phyloP scores from a whole-genome alignment of 1,140 invertebrate species.

The Drosophila simulans region DNA sequence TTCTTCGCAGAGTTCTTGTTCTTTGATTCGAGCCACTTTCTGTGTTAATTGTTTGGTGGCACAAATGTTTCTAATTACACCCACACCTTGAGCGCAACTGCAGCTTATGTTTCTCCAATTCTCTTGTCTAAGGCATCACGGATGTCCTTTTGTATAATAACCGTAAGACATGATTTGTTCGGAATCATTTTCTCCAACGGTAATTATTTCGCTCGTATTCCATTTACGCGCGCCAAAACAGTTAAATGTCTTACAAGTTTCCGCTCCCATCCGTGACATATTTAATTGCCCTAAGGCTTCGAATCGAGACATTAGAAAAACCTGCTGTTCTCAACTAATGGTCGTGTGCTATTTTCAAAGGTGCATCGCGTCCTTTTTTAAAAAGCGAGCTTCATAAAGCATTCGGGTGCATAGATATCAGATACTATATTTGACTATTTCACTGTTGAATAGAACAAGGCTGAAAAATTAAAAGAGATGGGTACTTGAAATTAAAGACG shows the following conservation, averaged over 20 bases:
- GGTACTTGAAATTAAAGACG: no score
- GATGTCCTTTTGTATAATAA: conserved; percentile 73
- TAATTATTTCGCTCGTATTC: conserved; percentile 61
- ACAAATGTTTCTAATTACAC: conserved; percentile 79
- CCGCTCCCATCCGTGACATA: conserved; percentile 22
- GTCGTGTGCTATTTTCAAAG: conserved; percentile 20
- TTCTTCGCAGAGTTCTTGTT: conserved; percentile 63
- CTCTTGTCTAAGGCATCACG: conserved; percentile 24
- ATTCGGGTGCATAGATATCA: no score
- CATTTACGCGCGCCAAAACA: conserved; percentile 69
- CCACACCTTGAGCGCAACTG: conserved; percentile 13
- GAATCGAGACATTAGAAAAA: conserved; percentile 81
- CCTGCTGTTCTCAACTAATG: conserved; percentile 57
- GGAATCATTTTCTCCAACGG: conserved; percentile 57
- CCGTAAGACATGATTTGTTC: conserved; percentile 72
- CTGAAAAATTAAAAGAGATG: no score
- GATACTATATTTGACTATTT: no score
- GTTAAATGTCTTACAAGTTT: conserved; percentile 42
- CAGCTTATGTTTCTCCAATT: conserved; percentile 31
- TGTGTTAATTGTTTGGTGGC: conserved; percentile 67
- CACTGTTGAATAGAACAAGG: no score
- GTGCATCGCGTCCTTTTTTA: no score
- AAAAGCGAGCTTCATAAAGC: no score
- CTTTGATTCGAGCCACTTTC: conserved; percentile 37
- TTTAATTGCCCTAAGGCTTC: conserved; percentile 77